These are phyloP conservation scores for Poecilia latipinna DNA, from an alignment of 2,113 vertebrate species.

Conservation along the genomic window DNA sequence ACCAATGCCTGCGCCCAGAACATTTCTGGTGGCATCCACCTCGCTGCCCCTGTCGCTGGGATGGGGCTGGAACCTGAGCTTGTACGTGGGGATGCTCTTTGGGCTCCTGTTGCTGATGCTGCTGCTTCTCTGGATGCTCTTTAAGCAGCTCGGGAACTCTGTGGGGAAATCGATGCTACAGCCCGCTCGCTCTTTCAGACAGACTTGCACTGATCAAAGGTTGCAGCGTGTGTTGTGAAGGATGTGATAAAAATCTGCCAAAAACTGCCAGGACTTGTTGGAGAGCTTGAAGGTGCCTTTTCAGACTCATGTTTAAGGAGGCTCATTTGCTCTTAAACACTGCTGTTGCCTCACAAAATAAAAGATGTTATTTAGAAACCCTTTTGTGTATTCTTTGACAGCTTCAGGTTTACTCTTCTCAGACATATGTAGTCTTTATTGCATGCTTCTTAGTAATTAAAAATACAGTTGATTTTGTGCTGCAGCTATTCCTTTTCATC, in stretches of 20 bases:
- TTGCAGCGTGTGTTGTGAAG: conserved; percentile 75
- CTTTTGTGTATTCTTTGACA: conserved; percentile 20
- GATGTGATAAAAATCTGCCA: conserved; percentile 22
- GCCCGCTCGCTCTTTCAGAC: conserved; percentile 75
- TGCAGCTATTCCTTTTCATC: conserved; percentile 32
- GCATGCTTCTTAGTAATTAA: conserved; percentile 13
- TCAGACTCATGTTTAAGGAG: conserved; percentile 41
- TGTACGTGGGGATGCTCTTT: conserved; percentile 87
- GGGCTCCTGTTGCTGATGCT: conserved; percentile 85
- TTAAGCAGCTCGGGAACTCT: conserved; percentile 88
- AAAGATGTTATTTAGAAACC: conserved; percentile 35
- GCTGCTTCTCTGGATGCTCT: conserved; percentile 88
- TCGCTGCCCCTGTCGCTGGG: conserved; percentile 81
- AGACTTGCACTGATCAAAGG: conserved; percentile 73
- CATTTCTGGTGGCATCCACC: conserved; percentile 78
- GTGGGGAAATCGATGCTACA: conserved; percentile 77
- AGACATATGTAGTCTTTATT: not conserved
- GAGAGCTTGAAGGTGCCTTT: conserved; percentile 47
- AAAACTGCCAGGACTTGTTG: conserved; percentile 36
- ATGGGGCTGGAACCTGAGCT: conserved; percentile 88
- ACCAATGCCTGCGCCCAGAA: conserved; percentile 79
- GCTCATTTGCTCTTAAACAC: conserved; percentile 37
- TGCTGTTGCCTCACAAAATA: conserved; percentile 27
- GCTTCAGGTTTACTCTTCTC: not conserved
- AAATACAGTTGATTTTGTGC: conserved; percentile 9